A percentile compares a stretch with the other conserved stretches of the same genome.
Evolutionary conservation across 2,113 vertebrate genomes (phyloP).

Genomic region (Tragelaphus strepsiceros): DNA sequence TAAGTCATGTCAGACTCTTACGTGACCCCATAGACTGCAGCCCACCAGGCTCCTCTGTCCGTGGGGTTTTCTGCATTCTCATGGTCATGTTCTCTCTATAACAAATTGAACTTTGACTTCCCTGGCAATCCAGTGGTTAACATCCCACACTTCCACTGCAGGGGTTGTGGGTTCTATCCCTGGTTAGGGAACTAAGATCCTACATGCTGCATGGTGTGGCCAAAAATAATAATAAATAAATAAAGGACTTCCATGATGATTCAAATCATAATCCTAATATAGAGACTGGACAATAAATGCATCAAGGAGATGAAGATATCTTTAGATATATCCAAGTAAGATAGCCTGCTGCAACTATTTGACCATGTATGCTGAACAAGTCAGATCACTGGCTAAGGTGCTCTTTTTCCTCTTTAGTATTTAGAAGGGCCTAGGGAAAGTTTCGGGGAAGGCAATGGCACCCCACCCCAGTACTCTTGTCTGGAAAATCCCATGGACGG

Average conservation of each 20-base stretch:
- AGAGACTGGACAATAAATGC: neutral
- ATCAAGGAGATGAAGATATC: neutral
- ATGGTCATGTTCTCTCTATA: neutral
- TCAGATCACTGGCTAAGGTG: neutral
- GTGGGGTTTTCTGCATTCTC: neutral
- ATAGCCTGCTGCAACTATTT: neutral
- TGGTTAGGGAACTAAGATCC: neutral
- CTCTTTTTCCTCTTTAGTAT: neutral
- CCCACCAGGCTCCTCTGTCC: neutral
- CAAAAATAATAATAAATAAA: neutral
- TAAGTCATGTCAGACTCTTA: neutral
- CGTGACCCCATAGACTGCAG: neutral
- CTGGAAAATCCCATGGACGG: too few relatives aligned
- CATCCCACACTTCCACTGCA: neutral
- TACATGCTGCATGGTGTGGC: neutral
- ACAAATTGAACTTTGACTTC: neutral
- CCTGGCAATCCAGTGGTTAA: neutral
- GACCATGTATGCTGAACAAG: neutral
- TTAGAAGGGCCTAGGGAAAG: neutral
- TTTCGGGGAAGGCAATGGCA: neutral
- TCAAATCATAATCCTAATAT: neutral
- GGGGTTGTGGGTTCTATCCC: neutral
- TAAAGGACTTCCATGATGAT: neutral
- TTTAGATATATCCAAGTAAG: neutral
- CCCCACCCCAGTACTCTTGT: too few relatives aligned